Percentiles rank a stretch among this genome's conserved stretches.
Evolutionary conservation across 2,113 vertebrate genomes (phyloP).

Genomic region (Noctilio leporinus): DNA sequence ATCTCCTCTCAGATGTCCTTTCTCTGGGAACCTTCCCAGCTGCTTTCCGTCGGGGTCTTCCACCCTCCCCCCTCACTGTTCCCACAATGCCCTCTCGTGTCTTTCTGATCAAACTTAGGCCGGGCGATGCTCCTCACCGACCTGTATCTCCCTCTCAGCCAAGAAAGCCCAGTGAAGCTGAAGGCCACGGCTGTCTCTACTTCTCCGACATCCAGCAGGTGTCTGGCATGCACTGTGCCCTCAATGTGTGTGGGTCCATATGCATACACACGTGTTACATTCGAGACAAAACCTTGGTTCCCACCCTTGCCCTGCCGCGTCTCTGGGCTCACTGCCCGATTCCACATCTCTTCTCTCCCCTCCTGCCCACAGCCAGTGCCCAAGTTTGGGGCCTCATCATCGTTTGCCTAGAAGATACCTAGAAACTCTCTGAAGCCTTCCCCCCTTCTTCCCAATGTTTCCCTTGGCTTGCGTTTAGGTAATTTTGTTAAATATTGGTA

Average conservation of each 20-base stretch:
- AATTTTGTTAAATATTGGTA: background rate
- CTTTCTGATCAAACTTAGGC: background rate
- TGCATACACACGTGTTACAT: background rate
- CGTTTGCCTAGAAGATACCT: background rate
- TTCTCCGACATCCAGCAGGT: rapidly evolving
- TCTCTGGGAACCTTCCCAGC: too few relatives aligned
- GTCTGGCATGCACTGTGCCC: background rate
- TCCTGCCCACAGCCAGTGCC: background rate
- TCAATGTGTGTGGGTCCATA: rapidly evolving
- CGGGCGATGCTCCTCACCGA: background rate
- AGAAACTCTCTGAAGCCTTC: background rate
- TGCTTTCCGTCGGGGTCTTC: too few relatives aligned
- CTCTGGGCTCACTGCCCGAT: background rate
- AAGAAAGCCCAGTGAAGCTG: background rate
- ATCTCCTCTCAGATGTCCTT: background rate
- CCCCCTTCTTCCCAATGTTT: background rate
- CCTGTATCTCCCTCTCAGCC: background rate
- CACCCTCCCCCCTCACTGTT: background rate
- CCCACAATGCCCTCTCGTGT: background rate
- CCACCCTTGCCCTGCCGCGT: background rate
- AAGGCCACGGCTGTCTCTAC: rapidly evolving
- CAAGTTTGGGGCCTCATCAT: background rate
- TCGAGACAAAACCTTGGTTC: background rate
- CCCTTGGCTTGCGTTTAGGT: background rate
- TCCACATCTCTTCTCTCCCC: background rate